These are phyloP conservation scores for Budorcas taxicolor DNA, from an alignment of 2,113 vertebrate species.

Conservation along the genomic window DNA sequence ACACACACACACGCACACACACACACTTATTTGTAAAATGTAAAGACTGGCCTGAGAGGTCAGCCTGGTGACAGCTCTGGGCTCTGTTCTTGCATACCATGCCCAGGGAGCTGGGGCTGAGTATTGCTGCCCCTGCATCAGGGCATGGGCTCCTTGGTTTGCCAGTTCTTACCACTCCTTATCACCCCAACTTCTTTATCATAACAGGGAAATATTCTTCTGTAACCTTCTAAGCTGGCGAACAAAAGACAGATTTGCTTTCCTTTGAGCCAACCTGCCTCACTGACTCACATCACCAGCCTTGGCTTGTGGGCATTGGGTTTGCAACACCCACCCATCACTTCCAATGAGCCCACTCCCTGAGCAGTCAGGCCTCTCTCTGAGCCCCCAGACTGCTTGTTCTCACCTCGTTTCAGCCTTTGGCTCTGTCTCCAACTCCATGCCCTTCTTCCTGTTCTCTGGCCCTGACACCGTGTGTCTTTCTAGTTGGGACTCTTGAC, in stretches of 20 bases:
- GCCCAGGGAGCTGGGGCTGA: rapidly evolving
- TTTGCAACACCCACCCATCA: not conserved
- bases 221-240: not conserved
- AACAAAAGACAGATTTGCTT: not conserved
- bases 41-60: not conserved
- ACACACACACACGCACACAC: not conserved
- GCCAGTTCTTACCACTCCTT: not conserved
- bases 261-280: not conserved
- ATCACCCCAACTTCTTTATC: not conserved
- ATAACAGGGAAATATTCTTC: not conserved
- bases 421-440: too few relatives aligned
- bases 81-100: too few relatives aligned
- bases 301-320: not conserved
- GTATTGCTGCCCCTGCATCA: rapidly evolving
- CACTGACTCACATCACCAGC: not conserved
- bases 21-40: not conserved
- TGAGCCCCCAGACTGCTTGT: not conserved
- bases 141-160: not conserved
- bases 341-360: not conserved
- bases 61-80: not conserved
- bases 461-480: not conserved
- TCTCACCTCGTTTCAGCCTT: not conserved
- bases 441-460: not conserved
- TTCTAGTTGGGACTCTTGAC: not conserved
- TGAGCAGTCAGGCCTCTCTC: not conserved